phyloP scores from a whole-genome alignment of 2,113 vertebrate species.

The Nipponia nippon region DNA sequence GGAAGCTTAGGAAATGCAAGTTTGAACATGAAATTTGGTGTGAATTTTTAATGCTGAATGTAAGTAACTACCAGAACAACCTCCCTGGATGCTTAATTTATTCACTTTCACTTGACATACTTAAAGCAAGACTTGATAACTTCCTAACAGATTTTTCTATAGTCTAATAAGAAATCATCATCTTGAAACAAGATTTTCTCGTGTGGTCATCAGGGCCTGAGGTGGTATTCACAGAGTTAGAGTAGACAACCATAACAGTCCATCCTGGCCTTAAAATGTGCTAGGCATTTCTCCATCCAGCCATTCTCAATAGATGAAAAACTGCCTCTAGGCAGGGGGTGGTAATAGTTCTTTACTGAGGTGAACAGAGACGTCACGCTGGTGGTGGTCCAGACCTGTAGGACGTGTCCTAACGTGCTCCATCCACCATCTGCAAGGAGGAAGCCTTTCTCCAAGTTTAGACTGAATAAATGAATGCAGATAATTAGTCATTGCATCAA shows the following conservation, averaged over 20 bases:
- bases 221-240: not conserved
- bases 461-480: not conserved
- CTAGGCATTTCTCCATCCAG: not conserved
- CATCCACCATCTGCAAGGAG: not conserved
- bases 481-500: not conserved
- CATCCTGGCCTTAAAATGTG: not conserved
- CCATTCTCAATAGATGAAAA: not conserved
- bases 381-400: not conserved
- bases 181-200: not conserved
- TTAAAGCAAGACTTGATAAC: not conserved
- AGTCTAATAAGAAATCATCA: not conserved
- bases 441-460: not conserved
- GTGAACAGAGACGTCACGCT: accelerated
- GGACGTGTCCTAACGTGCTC: accelerated
- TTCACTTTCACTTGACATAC: not conserved
- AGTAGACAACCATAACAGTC: not conserved
- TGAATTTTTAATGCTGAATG: not conserved
- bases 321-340: not conserved
- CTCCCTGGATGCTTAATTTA: not conserved
- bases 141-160: not conserved
- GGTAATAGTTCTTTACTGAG: not conserved
- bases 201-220: not conserved
- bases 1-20: not conserved
- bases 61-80: not conserved
- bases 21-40: not conserved